These are phyloP conservation scores for Ctenopoma kingsleyae DNA, from an alignment of 2,797 vertebrate species.

Conservation along the genomic window DNA sequence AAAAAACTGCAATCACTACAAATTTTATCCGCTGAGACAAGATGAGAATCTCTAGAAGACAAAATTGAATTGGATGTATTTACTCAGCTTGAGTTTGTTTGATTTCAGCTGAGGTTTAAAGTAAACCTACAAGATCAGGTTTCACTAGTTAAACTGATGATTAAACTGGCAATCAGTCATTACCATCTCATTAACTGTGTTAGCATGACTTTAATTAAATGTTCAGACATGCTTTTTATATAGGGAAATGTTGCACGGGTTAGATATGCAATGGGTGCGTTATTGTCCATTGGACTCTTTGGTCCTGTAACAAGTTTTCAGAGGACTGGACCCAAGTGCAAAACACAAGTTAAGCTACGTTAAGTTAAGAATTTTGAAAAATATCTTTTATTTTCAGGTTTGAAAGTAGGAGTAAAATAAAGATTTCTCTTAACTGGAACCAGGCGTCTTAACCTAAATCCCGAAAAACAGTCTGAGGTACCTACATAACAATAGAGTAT, in stretches of 20 bases:
- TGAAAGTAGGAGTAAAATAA: no score
- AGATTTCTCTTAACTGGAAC: no score
- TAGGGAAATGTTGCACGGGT: background rate
- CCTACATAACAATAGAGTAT: background rate
- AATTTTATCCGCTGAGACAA: background rate
- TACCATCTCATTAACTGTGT: background rate
- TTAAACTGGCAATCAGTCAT: background rate
- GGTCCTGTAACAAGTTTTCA: no score
- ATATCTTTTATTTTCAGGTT: no score
- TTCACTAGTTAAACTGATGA: slow-evolving; percentile 1
- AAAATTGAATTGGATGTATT: background rate
- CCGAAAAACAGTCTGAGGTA: background rate
- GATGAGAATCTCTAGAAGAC: background rate
- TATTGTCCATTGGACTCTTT: background rate
- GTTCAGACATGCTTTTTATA: background rate
- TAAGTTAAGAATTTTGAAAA: no score
- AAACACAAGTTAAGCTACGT: no score
- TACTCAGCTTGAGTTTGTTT: background rate
- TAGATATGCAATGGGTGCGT: background rate
- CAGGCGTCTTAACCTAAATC: no score
- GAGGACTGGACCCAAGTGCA: no score
- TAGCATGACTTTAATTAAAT: slow-evolving; percentile 6
- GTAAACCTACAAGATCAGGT: background rate
- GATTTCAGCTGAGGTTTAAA: background rate
- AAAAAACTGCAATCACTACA: slow-evolving; percentile 5